Evolutionary conservation across 2,888 invertebrate genomes (phyloP), one percentile per base, ranked within the genome.

Genomic region (Lamellibrachia satsuma): DNA sequence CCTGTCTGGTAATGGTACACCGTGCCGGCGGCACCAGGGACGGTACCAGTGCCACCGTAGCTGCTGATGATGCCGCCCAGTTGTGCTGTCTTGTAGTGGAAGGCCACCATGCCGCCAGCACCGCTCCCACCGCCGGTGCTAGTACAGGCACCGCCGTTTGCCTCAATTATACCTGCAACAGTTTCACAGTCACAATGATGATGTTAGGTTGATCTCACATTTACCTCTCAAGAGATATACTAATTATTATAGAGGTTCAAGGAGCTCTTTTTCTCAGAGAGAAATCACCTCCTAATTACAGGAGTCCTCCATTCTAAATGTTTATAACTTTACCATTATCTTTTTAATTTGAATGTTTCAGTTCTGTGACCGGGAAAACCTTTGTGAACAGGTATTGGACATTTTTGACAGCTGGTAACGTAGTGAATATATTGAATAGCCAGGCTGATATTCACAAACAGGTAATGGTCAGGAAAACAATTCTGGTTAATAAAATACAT

Each of bases 21-120:
- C 9, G 94, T 93, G 39, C 95, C 95, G 52, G 95, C 93, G 39
- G 95, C 95, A 2, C 95, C 95, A 90, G 93, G 92, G 39, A 94
- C 92, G n/a, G 92, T 93, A 7, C 91, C 92, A 0, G 94, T 94
- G 57, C 93, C 93, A 15, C 95, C 95, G 90, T 94, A 94, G 7
- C 94, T 92, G 27, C 92, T 94, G 7, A 94, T 91, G 9, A 92
- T 57, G 8, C 94, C 94, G 57, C 93, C 94, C 8, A 95, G 92
- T 52, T 94, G 93, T 27, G 94, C 94, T 57, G 52, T 92, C 7
- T 92, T 92, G 93, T 94, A 94, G 51, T 93, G 92, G 27, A 95
- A 92, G 27, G 94, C 93, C 9, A 95, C 94, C 75, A 95, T 93
- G 11, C 95, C 95, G 27, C 95, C 95, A 27, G 95, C 95, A 52